Evolutionary conservation across 1,140 invertebrate genomes (phyloP), one percentile per base, ranked within the genome.

Genomic region (Neotoxoptera formosana): DNA sequence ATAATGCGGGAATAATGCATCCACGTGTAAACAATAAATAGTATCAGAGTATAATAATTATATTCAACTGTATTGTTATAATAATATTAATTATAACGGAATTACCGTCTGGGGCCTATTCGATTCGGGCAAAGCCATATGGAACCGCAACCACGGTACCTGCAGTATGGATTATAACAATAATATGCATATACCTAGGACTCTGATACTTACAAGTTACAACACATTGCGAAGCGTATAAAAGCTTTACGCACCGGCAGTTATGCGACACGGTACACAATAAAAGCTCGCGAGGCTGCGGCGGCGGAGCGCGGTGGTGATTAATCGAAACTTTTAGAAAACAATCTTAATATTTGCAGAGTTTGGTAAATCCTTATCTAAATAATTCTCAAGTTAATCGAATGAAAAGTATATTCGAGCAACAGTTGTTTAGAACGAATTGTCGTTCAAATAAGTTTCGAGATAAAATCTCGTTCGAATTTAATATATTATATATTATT

Each of bases 1-100:
- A 34, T 56, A 56, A 76, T 76, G 60, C 17, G 6, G n/a, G 60
- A 76, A 76, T 34, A 76, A 76, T 34, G n/a, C n/a, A 76, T 76
- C 6, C 30, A 1, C 60, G 60, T 76, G 14, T n/a, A n/a, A 76
- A 76, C 6, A n/a, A 20, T 4, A n/a, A 17, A 67, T 0, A n/a
- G n/a, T n/a, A 67, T 67, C n/a, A n/a, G n/a, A 67, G 11, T 67
- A 67, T 17, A 17, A n/a, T n/a, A n/a, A n/a, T n/a, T n/a, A n/a
- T 41, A 41, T 76, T 76, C 60, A 76, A 76, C 60, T 76, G n/a
- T 76, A 76, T 76, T 76, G 30, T 76, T 76, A 76, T n/a, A 67
- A 76, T 76, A 76, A 76, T 76, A 76, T n/a, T n/a, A 76, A 76
- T 76, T 76, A 76, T 76, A 76, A 76, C 30, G 60, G 60, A n/a